Conservation (phyloP, 2,797 vertebrate species). For the Gallinago nigripennis region DNA sequence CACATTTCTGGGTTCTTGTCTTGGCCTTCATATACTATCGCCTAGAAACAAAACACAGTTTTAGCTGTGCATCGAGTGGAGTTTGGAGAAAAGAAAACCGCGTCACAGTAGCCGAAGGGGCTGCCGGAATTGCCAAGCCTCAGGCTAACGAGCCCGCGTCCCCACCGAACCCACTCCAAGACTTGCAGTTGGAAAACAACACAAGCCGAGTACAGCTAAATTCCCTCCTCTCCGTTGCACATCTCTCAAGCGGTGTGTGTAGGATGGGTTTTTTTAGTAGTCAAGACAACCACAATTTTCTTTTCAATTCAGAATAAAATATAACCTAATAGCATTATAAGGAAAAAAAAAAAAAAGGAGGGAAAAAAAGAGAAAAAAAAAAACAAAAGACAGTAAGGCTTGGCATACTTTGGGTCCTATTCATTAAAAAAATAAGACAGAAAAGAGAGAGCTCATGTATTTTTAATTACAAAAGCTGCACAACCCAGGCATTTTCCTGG, state of each 20-base stretch:
- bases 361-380: background rate
- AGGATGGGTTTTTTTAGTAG: slow-evolving; percentile 69
- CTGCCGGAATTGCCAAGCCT: background rate
- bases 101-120: background rate
- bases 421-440: slow-evolving; percentile 14
- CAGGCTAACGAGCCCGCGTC: background rate
- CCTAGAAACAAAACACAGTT: slow-evolving; percentile 80
- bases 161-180: slow-evolving; percentile 3
- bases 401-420: slow-evolving; percentile 42
- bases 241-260: slow-evolving; percentile 48
- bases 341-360: background rate
- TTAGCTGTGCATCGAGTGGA: slow-evolving; percentile 42
- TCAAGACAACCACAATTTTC: slow-evolving; percentile 78
- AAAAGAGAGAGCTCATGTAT: slow-evolving; percentile 47
- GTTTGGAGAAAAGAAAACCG: slow-evolving; percentile 36
- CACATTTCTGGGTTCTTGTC: slow-evolving; percentile 99
- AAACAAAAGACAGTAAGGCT: slow-evolving; percentile 17
- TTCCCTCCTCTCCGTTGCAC: slow-evolving; percentile 32
- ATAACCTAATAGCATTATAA: slow-evolving; percentile 66
- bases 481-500: slow-evolving; percentile 29
- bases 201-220: slow-evolving; percentile 21
- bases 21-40: slow-evolving; percentile 95
- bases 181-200: slow-evolving; percentile 35
- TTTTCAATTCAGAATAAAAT: slow-evolving; percentile 77
- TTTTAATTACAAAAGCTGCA: slow-evolving; percentile 67